Conservation (phyloP, 2,113 vertebrate species). For the Drymodes brunneopygia region DNA sequence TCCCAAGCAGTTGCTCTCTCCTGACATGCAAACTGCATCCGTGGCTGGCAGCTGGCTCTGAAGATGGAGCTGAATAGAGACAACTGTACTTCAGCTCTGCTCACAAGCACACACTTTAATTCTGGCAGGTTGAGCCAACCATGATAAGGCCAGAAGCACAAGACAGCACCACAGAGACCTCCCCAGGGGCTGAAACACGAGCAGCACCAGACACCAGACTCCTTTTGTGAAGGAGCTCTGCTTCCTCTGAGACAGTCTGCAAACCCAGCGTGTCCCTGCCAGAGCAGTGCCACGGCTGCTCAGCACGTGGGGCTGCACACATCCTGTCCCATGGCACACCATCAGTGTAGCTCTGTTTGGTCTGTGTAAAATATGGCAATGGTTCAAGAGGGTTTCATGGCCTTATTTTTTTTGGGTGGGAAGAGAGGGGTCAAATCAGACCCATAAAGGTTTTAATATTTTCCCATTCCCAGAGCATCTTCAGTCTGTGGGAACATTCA, state of each 20-base stretch:
- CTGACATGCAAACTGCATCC: background rate
- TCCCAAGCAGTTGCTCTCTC: background rate
- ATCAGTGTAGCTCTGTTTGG: background rate
- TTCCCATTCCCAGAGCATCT: background rate
- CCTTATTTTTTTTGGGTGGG: background rate
- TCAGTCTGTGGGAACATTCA: background rate
- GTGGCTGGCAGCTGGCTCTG: background rate
- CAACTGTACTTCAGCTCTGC: background rate
- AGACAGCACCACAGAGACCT: background rate
- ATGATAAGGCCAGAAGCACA: background rate
- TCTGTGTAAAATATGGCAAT: background rate
- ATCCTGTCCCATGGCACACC: background rate
- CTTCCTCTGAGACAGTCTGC: background rate
- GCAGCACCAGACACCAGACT: background rate
- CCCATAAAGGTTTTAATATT: background rate
- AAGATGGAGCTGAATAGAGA: background rate
- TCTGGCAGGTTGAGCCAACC: background rate
- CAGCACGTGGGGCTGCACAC: rapidly evolving
- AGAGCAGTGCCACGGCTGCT: rapidly evolving
- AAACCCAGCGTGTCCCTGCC: background rate
- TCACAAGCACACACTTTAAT: background rate
- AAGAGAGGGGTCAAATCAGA: background rate
- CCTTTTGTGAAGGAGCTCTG: background rate
- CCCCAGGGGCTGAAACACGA: background rate
- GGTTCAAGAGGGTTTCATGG: background rate